These are phyloP conservation scores for Callocephalon fimbriatum DNA, from an alignment of 2,113 vertebrate species.

Conservation along the genomic window DNA sequence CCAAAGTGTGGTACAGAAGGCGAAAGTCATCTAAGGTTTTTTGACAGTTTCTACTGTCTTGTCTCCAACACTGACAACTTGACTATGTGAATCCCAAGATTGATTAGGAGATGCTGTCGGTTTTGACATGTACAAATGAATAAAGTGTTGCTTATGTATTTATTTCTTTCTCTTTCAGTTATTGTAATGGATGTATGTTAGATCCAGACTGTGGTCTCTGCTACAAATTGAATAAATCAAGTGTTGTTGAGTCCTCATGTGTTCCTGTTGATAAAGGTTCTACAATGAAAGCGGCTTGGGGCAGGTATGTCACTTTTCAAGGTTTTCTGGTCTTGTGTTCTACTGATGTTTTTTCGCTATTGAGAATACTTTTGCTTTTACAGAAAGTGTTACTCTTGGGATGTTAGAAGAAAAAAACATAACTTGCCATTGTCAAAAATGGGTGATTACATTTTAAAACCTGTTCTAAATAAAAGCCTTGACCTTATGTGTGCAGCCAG, in stretches of 20 bases:
- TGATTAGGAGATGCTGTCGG: not conserved
- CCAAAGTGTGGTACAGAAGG: not conserved
- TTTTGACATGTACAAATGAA: not conserved
- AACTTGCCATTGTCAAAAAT: not conserved
- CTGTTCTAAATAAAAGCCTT: not conserved
- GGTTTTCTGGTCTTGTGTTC: not conserved
- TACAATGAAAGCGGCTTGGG: slow-evolving; percentile 91
- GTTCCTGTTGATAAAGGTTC: slow-evolving; percentile 86
- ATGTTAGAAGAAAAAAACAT: not conserved
- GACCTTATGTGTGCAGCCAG: not conserved
- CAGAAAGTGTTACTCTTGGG: not conserved
- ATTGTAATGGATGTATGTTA: slow-evolving; percentile 94
- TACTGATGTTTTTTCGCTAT: not conserved
- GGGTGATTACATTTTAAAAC: not conserved
- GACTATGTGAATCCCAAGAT: not conserved
- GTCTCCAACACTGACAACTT: not conserved
- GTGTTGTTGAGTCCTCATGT: slow-evolving; percentile 88
- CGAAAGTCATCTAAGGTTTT: not conserved
- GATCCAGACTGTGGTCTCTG: slow-evolving; percentile 95
- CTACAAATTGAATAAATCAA: slow-evolving; percentile 90
- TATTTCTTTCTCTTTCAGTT: slow-evolving; percentile 75
- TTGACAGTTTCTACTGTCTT: not conserved
- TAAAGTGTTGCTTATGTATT: not conserved
- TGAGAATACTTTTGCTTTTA: not conserved
- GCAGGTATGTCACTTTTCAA: slow-evolving; percentile 84